These are phyloP conservation scores for Drosophila bifasciata DNA, from an alignment of 1,140 invertebrate species.

Conservation along the genomic window DNA sequence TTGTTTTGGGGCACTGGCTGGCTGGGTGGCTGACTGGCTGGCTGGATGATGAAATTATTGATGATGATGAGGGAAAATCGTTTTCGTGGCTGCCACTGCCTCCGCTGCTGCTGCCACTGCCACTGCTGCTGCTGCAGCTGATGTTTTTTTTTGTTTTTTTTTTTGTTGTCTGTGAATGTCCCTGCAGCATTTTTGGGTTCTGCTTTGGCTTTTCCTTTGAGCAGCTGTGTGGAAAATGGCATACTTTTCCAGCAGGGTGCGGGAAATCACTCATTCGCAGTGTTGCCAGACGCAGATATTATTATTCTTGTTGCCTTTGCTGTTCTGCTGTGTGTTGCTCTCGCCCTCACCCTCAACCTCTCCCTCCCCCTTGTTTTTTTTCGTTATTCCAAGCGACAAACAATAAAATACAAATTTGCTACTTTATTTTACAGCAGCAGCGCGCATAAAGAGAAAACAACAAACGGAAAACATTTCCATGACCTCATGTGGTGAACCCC, in stretches of 20 bases:
- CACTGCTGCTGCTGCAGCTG: constrained; percentile 1
- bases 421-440: constrained; percentile 56
- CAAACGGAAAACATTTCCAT: constrained; percentile 57
- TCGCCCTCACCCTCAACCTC: too few relatives aligned
- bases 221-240: constrained; percentile 43
- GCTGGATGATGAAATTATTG: constrained; percentile 54
- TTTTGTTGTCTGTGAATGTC: constrained; percentile 35
- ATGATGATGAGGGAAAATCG: constrained; percentile 45
- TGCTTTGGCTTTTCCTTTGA: constrained; percentile 37
- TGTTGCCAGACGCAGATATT: constrained; percentile 41
- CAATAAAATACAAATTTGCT: constrained; percentile 63
- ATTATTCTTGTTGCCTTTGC: constrained; percentile 8
- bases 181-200: constrained; percentile 23
- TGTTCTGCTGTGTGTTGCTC: neutral
- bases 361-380: neutral
- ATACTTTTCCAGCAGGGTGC: neutral
- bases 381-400: constrained; percentile 25
- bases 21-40: too few relatives aligned
- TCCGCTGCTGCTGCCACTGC: neutral
- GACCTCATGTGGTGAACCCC: constrained; percentile 56
- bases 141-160: too few relatives aligned
- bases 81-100: constrained; percentile 29
- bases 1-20: constrained; percentile 8
- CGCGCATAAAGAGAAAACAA: constrained; percentile 50
- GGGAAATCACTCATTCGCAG: constrained; percentile 48